These are phyloP conservation scores for Hirudinaria manillensis DNA, from an alignment of 2,888 invertebrate genomes.

Conservation along the genomic window DNA sequence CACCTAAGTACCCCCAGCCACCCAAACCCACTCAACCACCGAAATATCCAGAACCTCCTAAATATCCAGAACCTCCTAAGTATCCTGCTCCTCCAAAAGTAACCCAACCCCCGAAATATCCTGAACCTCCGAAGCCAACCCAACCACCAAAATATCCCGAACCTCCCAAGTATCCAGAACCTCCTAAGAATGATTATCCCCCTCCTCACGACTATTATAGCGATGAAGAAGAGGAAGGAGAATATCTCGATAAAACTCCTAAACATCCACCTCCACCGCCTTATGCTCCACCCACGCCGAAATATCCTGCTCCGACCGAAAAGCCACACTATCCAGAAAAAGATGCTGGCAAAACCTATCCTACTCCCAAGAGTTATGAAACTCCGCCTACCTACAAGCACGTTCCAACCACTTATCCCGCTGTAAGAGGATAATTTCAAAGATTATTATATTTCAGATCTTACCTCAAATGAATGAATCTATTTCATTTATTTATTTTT, in stretches of 20 bases:
- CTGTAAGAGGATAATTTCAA: slow-evolving; percentile 2
- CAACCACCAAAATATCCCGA: not conserved
- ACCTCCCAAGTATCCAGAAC: not conserved
- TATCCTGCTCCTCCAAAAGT: not conserved
- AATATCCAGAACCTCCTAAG: not conserved
- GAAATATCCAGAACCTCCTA: not conserved
- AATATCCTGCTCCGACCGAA: not conserved
- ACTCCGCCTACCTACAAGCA: slow-evolving; percentile 23
- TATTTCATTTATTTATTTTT: not conserved
- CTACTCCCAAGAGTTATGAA: slow-evolving; percentile 17
- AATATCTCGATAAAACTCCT: not conserved
- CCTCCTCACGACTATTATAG: not conserved
- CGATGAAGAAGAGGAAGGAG: not conserved
- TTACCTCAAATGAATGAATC: not conserved
- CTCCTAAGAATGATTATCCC: not conserved
- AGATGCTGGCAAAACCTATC: slow-evolving; percentile 19
- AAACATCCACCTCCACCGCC: not conserved
- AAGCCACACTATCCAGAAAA: not conserved
- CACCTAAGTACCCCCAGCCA: not conserved
- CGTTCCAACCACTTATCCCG: slow-evolving; percentile 21
- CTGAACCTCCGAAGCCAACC: not conserved
- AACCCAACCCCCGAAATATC: not conserved
- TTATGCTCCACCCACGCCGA: not conserved
- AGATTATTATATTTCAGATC: not conserved
- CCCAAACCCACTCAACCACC: not conserved